Evolutionary conservation across 2,113 vertebrate genomes (phyloP), one percentile per base, ranked within the genome.

Genomic region (Channa argus): DNA sequence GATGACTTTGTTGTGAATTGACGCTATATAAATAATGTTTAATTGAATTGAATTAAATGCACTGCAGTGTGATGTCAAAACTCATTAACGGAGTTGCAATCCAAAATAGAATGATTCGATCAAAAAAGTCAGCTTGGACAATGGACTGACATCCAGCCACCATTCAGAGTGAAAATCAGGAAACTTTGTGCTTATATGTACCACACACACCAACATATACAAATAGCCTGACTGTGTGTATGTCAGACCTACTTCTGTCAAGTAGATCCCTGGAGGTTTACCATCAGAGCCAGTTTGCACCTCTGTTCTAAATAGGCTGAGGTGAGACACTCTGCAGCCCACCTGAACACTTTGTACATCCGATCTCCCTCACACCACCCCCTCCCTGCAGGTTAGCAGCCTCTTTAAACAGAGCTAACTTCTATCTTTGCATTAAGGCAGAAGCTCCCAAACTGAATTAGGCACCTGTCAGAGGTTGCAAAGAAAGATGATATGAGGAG

Each of bases 251-350:
- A 86, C 83, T 65, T 82, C 59, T 70, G 43, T 61, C 12, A 43
- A 74, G 79, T 51, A 73, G 44, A 54, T 82, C 83, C 66, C 79
- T 50, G 41, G 65, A 51, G 69, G 79, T 79, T 59, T 71, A 67
- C 83, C 61, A 86, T 91, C 79, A 80, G 55, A 86, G 77, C 59
- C 76, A 64, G 74, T 89, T 85, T 74, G 77, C 76, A 70, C 73
- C 73, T 71, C 47, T 7, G 38, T 44, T 71, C 14, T 8, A 56
- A 71, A 64, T 47, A 76, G 80, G 56, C 83, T 80, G 80, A 85
- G 80, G 62, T 80, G 77, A 70, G 74, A 74, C 68, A 54, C 77
- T 62, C 56, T 69, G 46, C 53, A 24, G 63, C 59, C 61, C 67
- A 77, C 55, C 68, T 79, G 62, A 80, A 47, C 55, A 43, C 45